A percentile compares a stretch with the other conserved stretches of the same genome.
Conservation (phyloP, 2,888 invertebrate genomes). For the Cantharis rufa region DNA sequence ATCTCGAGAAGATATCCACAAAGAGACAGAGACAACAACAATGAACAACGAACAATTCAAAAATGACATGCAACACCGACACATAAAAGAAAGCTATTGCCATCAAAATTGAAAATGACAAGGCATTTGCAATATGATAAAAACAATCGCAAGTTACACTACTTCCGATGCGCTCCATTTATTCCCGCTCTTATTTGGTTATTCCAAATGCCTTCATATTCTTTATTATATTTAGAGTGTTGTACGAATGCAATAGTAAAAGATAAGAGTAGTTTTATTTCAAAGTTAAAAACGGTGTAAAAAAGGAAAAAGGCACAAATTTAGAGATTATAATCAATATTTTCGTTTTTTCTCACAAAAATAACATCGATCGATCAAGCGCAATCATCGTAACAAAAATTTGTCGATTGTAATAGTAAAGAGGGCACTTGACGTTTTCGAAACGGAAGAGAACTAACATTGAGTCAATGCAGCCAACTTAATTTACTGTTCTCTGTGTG, state of each 20-base stretch:
- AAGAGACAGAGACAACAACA: slow-evolving; percentile 54
- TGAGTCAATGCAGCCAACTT: background rate
- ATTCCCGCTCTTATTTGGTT: background rate
- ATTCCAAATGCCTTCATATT: slow-evolving; percentile 5
- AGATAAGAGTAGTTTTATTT: background rate
- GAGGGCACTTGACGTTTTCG: background rate
- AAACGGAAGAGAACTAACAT: background rate
- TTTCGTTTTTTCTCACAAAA: background rate
- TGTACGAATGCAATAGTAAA: background rate
- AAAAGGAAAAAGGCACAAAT: slow-evolving; percentile 4
- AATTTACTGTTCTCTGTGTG: background rate
- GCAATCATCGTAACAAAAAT: background rate
- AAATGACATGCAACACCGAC: slow-evolving; percentile 54
- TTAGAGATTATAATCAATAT: slow-evolving; percentile 2
- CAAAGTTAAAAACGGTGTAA: background rate
- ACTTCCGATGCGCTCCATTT: slow-evolving; percentile 4
- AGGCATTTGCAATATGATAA: slow-evolving; percentile 12
- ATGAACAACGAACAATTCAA: slow-evolving; percentile 54
- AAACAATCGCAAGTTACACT: slow-evolving; percentile 7
- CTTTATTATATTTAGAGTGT: background rate
- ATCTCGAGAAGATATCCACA: slow-evolving; percentile 40
- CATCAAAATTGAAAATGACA: slow-evolving; percentile 15
- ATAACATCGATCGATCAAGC: background rate
- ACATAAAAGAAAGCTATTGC: slow-evolving; percentile 41
- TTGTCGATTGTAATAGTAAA: background rate